These are phyloP conservation scores for Euzetes globulus DNA, from an alignment of 2,888 invertebrate genomes.

Conservation along the genomic window DNA sequence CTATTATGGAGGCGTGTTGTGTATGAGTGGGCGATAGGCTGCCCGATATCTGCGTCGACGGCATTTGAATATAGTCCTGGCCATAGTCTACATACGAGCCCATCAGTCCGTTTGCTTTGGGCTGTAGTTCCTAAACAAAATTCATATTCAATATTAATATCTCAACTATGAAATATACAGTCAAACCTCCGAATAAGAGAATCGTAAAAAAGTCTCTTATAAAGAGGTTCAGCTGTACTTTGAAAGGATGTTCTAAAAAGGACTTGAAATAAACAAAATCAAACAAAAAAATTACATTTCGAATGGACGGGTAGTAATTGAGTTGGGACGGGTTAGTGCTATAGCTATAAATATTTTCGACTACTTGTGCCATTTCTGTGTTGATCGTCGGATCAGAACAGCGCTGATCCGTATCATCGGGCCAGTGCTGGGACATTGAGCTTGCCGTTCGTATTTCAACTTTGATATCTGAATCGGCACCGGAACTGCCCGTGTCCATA, in stretches of 20 bases:
- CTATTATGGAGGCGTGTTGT: conserved; percentile 4
- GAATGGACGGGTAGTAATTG: conserved; percentile 56
- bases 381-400: too few relatives aligned
- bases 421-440: conserved; percentile 56
- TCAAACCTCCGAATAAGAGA: too few relatives aligned
- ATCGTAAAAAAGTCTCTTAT: too few relatives aligned
- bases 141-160: not conserved
- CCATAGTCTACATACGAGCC: too few relatives aligned
- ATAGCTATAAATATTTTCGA: conserved; percentile 49
- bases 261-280: too few relatives aligned
- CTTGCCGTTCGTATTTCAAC: conserved; percentile 76
- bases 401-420: conserved; percentile 38
- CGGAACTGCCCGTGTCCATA: conserved; percentile 67
- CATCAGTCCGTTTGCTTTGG: too few relatives aligned
- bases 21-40: not conserved
- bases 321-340: conserved; percentile 61
- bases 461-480: conserved; percentile 77
- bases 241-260: too few relatives aligned
- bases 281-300: not conserved
- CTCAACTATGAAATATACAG: too few relatives aligned
- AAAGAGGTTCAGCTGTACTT: too few relatives aligned
- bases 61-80: not conserved
- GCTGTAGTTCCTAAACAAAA: not conserved
- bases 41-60: not conserved
- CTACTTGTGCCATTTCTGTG: conserved; percentile 36